These are phyloP conservation scores for Sicus ferrugineus DNA, from an alignment of 2,888 invertebrate genomes.

Conservation along the genomic window DNA sequence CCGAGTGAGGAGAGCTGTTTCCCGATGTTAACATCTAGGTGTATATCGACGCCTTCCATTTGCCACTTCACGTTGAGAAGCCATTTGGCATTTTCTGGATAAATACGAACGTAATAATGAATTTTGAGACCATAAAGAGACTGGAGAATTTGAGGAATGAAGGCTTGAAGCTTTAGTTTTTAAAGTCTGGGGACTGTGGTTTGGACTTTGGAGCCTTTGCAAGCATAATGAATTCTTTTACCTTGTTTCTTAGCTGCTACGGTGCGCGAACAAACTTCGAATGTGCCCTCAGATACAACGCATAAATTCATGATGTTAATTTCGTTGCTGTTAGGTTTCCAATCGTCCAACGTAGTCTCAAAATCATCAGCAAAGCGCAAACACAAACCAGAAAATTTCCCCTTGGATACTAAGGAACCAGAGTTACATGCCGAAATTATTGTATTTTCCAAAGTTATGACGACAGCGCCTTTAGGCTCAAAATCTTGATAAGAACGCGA, in stretches of 20 bases:
- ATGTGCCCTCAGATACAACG: conserved; percentile 98
- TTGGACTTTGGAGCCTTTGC: too few relatives aligned
- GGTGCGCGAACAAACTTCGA: conserved; percentile 86
- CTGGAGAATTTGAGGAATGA: too few relatives aligned
- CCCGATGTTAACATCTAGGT: conserved; percentile 94
- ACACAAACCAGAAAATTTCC: conserved; percentile 87
- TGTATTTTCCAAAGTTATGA: conserved; percentile 95
- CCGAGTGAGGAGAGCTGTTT: conserved; percentile 94
- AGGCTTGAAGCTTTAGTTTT: too few relatives aligned
- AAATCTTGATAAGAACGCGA: conserved; percentile 74
- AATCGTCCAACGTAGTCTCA: conserved; percentile 94
- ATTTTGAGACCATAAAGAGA: neutral
- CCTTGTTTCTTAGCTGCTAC: conserved; percentile 83
- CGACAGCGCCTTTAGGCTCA: conserved; percentile 89
- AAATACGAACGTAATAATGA: conserved; percentile 34
- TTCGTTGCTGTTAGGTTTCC: conserved; percentile 90
- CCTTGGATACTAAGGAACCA: conserved; percentile 95
- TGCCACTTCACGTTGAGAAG: conserved; percentile 97
- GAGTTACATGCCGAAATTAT: conserved; percentile 92
- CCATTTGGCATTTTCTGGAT: conserved; percentile 94
- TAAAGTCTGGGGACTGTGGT: too few relatives aligned
- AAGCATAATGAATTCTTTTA: too few relatives aligned
- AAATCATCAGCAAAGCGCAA: conserved; percentile 97
- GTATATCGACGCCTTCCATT: conserved; percentile 99
- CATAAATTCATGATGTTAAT: conserved; percentile 87